Base-by-base conservation (phyloP, 2,888 invertebrate genomes). In the Torymus auratus region DNA sequence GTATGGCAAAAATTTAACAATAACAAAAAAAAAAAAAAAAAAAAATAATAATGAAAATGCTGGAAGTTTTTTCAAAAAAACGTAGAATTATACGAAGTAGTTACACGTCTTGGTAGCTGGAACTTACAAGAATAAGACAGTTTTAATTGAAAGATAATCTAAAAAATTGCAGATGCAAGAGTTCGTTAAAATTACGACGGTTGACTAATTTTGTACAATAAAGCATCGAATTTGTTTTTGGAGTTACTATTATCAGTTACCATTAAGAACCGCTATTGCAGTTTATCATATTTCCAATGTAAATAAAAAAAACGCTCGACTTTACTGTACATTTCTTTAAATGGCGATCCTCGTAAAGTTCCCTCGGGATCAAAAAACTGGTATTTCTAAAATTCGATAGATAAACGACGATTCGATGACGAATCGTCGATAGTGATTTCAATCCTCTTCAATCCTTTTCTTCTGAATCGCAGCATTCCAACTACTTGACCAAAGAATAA, bases 191-290 rank as follows among this genome's bases (percentile, higher is more conserved):
- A 73, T 28, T 61, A 52, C n/a, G 14, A 17, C 17, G 41, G 50
- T 67, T 50, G 23, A 75, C 13, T 75, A 67, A 75, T 75, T 75
- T 75, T 75, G 67, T 75, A 75, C 74, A 67, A 64, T 55, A 28
- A 73, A 50, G 20, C 7, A 50, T 75, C 2, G 50, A 20, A n/a
- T 75, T 74, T 75, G 7, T 14, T 65, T 60, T 28, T 58, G 12
- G 60, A 70, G 41, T 41, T 50, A 23, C 13, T 17, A 28, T 17
- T 17, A 28, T 50, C 11, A 61, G 71, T 71, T 71, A 61, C 12
- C 23, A 69, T 28, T 28, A 15, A 23, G 7, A 60, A 58, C 14
- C 14, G n/a, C 53, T 55, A 55, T 53, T 64, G 55, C 56, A 56
- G 60, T 20, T 60, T 20, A 60, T 75, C 67, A 52, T 60, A 50